phyloP scores from a whole-genome alignment of 1,140 invertebrate genomes.

The Caerostris extrusa region DNA sequence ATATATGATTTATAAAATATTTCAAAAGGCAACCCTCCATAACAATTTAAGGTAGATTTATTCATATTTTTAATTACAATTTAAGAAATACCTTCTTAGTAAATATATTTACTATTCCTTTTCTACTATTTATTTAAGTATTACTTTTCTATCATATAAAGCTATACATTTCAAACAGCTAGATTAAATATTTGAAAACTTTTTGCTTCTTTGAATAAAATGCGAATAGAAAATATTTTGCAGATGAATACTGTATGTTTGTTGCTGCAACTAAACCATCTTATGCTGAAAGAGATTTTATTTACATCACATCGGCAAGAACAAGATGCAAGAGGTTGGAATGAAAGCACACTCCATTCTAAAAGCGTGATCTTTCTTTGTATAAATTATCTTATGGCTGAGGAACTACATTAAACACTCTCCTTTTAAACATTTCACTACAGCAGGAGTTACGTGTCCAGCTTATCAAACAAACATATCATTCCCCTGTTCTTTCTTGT shows the following conservation, averaged over 20 bases:
- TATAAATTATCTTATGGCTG: conserved; percentile 31
- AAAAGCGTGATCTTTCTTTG: conserved; percentile 22
- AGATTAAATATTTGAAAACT: no score
- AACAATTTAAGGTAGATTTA: no score
- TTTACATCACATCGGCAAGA: conserved; percentile 6
- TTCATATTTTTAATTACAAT: no score
- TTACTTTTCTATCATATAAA: no score
- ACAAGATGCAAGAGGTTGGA: neutral
- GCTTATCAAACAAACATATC: neutral
- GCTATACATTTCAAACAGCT: no score
- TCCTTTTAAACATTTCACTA: conserved; percentile 37
- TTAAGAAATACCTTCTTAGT: no score
- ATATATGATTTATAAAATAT: no score
- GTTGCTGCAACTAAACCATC: neutral
- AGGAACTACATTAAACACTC: conserved; percentile 47
- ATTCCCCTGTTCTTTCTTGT: neutral
- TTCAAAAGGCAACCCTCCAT: no score
- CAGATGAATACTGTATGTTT: conserved; percentile 5
- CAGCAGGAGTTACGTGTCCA: neutral
- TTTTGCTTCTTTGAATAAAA: neutral
- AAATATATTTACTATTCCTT: no score
- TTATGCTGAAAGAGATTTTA: neutral
- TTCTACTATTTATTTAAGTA: no score
- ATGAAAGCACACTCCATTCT: neutral
- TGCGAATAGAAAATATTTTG: neutral